phyloP scores from a whole-genome alignment of 2,797 vertebrate species.

The Psittacula derbiana region DNA sequence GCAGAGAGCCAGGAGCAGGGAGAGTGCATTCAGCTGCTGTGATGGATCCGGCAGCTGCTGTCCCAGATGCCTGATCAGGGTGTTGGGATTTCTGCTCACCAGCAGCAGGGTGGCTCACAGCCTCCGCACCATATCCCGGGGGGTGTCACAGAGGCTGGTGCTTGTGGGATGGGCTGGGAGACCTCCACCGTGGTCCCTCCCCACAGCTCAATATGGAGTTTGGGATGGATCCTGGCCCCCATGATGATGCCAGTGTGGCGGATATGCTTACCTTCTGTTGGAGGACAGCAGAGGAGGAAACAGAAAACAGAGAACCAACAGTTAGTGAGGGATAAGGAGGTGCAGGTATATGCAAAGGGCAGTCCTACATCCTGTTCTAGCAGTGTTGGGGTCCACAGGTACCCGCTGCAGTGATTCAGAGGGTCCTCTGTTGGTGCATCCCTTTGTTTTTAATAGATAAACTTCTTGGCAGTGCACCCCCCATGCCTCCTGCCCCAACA shows the following conservation, averaged over 20 bases:
- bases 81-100: background rate
- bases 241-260: fast-evolving
- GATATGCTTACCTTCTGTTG: conserved; percentile 57
- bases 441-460: background rate
- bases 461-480: background rate
- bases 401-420: fast-evolving
- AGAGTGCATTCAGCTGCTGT: background rate
- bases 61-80: background rate
- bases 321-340: background rate
- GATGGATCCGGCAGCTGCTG: background rate
- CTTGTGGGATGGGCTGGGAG: background rate
- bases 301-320: background rate
- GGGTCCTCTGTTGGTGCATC: background rate
- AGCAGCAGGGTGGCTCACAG: background rate
- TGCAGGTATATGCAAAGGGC: fast-evolving
- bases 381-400: background rate
- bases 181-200: background rate
- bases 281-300: background rate
- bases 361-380: background rate
- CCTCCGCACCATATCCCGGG: fast-evolving
- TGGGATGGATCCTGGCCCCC: background rate
- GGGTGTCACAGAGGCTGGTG: background rate
- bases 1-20: background rate
- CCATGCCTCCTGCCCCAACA: background rate
- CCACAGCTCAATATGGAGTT: background rate